Evolutionary conservation across 1,140 invertebrate species (phyloP), one percentile per base, ranked within the genome.

Genomic region (Microplitis demolitor): DNA sequence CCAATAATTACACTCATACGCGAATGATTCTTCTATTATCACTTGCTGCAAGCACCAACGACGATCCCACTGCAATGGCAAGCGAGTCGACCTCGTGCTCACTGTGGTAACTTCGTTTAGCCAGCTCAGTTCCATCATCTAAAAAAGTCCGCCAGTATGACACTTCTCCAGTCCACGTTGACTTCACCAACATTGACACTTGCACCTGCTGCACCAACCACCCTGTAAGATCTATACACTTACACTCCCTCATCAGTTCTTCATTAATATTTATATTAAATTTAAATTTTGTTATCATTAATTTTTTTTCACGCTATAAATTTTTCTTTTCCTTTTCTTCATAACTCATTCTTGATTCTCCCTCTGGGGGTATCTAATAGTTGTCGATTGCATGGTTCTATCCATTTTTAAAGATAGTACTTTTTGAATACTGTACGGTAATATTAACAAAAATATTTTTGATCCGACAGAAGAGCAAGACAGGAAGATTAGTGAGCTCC

Each of bases 101-200:
- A 51, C 24, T 33, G 51, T 11, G n/a, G n/a, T 37, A 13, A 50
- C 61, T 63, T 11, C 4, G 13, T 8, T 35, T 8, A 66, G 61
- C 69, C 69, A 71, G 33, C 61, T 64, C 61, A 66, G 34, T 66
- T 72, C 70, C 70, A 72, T 72, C 70, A 50, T 72, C 70, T 54
- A 53, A 35, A 45, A 45, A 60, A 66, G 24, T 72, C 14, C 54
- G 50, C 61, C 69, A 71, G 69, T 5, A 24, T 24, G 56, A 61
- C 16, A 58, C 56, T 61, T 61, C 54, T 4, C 33, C 51, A 9
- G 14, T 24, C 51, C 24, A 35, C 45, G 63, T 34, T 50, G 66
- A 60, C 35, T 69, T 58, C 35, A 69, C 34, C 67, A 14, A 60
- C 69, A 64, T 31, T 58, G 60, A 45, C 50, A 64, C 13, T 53